A percentile compares a stretch with the other conserved stretches of the same genome.
Conservation (phyloP, 2,797 vertebrate species). For the Kryptopterus vitreolus region DNA sequence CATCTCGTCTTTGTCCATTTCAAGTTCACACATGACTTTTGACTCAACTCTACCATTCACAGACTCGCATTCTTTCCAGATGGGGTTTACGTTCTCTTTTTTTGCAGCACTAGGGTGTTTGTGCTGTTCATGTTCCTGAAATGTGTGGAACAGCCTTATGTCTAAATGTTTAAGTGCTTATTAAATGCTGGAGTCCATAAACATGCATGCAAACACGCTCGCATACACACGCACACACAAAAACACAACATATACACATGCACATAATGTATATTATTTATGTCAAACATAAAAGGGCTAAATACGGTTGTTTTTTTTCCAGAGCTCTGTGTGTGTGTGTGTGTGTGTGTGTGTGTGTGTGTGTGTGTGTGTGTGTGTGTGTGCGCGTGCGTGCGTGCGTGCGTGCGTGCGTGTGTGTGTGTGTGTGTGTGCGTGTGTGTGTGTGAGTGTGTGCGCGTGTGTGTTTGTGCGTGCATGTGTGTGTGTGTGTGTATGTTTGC, state of each 20-base stretch:
- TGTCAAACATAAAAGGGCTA: slow-evolving; percentile 57
- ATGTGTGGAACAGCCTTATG: slow-evolving; percentile 42
- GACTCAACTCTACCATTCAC: background rate
- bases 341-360: slow-evolving; percentile 4
- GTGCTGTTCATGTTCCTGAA: slow-evolving; percentile 20
- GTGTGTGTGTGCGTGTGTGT: slow-evolving; percentile 10
- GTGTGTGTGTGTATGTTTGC: too few species aligned
- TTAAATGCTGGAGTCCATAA: slow-evolving; percentile 51
- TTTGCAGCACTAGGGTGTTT: background rate
- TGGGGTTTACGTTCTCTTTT: background rate
- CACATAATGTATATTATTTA: slow-evolving; percentile 40
- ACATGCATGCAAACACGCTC: slow-evolving; percentile 28
- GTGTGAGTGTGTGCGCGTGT: slow-evolving; percentile 20
- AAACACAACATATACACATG: slow-evolving; percentile 20
- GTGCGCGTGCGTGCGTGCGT: background rate
- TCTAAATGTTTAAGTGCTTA: slow-evolving; percentile 49
- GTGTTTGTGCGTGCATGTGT: too few species aligned
- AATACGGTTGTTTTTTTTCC: slow-evolving; percentile 40
- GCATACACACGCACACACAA: slow-evolving; percentile 6
- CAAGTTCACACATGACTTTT: too few species aligned
- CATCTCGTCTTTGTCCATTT: background rate
- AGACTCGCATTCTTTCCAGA: background rate
- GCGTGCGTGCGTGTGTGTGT: slow-evolving; percentile 4
- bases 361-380: slow-evolving; percentile 8
- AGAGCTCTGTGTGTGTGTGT: slow-evolving; percentile 21